Conservation (phyloP, 2,113 vertebrate species). For the Myiagra hebetior region DNA sequence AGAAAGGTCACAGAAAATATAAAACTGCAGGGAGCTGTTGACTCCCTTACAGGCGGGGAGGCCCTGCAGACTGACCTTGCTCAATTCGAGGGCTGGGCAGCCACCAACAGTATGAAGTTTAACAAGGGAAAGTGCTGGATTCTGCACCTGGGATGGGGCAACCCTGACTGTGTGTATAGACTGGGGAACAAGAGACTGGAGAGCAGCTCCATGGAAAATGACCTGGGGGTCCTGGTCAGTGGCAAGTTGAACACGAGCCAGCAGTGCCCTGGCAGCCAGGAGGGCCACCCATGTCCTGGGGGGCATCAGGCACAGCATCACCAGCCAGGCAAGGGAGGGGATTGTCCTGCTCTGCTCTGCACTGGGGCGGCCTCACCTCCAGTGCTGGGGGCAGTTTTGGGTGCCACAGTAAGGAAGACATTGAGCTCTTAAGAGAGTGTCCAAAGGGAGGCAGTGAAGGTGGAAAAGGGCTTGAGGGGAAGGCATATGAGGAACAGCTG, state of each 20-base stretch:
- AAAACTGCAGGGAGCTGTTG: neutral
- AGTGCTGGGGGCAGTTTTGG: neutral
- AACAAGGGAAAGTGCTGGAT: neutral
- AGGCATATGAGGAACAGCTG: accelerated
- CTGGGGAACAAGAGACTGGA: neutral
- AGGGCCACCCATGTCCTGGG: neutral
- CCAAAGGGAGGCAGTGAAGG: neutral
- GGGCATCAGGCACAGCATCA: neutral
- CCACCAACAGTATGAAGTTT: neutral
- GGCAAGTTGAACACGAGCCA: accelerated
- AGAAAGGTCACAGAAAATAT: neutral
- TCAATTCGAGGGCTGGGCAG: neutral
- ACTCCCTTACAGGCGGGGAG: neutral
- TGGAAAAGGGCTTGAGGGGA: neutral
- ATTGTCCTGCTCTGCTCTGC: neutral
- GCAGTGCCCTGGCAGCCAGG: neutral
- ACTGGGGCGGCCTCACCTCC: accelerated
- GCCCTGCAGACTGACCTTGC: neutral
- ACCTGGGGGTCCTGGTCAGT: no score
- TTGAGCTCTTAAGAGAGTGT: accelerated
- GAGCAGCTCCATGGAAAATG: neutral
- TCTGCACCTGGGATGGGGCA: neutral
- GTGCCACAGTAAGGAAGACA: neutral
- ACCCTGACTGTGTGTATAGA: neutral
- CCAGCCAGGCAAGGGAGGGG: neutral